Evolutionary conservation across 2,113 vertebrate genomes (phyloP), one percentile per base, ranked within the genome.

Genomic region (Coreoperca whiteheadi): DNA sequence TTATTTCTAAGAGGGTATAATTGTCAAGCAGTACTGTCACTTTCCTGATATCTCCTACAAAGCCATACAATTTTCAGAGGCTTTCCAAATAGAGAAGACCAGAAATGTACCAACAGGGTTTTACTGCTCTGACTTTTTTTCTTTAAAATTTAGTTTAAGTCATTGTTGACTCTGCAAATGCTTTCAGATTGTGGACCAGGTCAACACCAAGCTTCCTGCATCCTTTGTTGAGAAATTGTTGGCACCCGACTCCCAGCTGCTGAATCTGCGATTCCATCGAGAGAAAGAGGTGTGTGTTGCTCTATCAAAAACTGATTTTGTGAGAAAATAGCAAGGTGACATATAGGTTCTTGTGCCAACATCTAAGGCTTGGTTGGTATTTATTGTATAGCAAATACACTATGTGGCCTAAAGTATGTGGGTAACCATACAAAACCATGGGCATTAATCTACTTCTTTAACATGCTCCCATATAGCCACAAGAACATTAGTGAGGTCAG

Each of bases 161-260:
- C 9, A n/a, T 64, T 25, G 48, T 71, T 68, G 6, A 50, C 21
- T 23, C 1, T 70, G 15, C 12, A 0, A 70, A 46, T 63, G 16
- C 3, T 85, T 84, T 84, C 77, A 99, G 98, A 98, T 98, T 87
- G 96, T 99, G 84, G 98, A 99, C 92, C 98, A 99, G 92, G 97
- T 99, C 89, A 99, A 99, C 95, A 99, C 97, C 81, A 99, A 98
- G 87, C 90, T 99, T 1, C 98, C 98, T 18, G 96, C 96, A 0
- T 95, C 96, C 4, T 99, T 99, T 95, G 98, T 99, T 82, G 98
- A 99, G 92, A 99, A 97, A 88, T 83, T 99, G 79, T 96, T 99
- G 95, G 96, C 97, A 74, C 98, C 98, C 0, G 95, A 96, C 75
- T 99, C 98, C 37, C 97, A 97, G 90, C 94, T 99, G 8, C 95